Evolutionary conservation across 2,113 vertebrate genomes (phyloP).

Genomic region (Ellobius talpinus): DNA sequence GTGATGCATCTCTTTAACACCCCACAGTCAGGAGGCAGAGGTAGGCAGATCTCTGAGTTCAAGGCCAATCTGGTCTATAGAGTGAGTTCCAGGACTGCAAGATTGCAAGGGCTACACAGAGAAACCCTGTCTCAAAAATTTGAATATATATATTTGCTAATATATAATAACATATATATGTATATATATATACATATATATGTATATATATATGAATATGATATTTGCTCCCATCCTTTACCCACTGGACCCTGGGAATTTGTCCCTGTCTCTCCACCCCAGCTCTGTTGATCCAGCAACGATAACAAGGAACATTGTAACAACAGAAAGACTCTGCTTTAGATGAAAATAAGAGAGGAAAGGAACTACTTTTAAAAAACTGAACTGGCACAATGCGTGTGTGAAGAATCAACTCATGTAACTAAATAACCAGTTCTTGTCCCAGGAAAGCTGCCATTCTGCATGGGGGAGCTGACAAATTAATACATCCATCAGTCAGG

Average conservation of each 20-base stretch:
- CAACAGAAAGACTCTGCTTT: accelerated
- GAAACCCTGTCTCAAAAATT: not conserved
- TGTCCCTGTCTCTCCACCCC: not conserved
- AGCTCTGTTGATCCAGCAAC: not conserved
- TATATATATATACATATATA: not conserved
- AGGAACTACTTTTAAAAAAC: not conserved
- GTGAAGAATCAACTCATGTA: not conserved
- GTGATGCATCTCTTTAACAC: not conserved
- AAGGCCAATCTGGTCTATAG: not conserved
- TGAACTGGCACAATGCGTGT: not conserved
- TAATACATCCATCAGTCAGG: not conserved
- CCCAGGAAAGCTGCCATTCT: not conserved
- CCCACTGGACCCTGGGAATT: too few species aligned
- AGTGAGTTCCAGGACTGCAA: not conserved
- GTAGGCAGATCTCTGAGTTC: not conserved
- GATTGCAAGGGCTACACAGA: not conserved
- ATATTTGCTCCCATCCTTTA: not conserved
- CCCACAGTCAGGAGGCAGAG: not conserved
- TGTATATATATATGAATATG: not conserved
- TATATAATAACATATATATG: not conserved
- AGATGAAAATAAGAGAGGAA: not conserved
- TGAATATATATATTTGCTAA: not conserved
- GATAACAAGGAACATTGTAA: not conserved
- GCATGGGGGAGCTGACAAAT: not conserved
- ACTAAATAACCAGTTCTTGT: not conserved